A percentile compares a stretch with the other conserved stretches of the same genome.
Conservation (phyloP, 2,797 vertebrate species). For the Coregonus ussuriensis region DNA sequence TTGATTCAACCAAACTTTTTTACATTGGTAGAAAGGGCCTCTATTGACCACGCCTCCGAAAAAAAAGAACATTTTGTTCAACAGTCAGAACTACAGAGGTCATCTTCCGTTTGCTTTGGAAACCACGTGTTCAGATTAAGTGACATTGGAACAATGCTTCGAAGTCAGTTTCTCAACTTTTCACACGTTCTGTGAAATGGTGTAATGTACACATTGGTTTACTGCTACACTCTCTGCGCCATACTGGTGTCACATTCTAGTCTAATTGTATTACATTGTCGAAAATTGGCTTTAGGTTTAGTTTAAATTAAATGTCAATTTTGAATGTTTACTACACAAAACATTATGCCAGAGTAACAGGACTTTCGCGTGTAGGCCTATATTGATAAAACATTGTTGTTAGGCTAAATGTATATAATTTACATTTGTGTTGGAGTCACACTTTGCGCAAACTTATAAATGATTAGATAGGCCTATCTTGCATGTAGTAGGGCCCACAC, state of each 20-base stretch:
- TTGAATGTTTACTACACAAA: not conserved
- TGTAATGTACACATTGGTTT: constrained; percentile 9
- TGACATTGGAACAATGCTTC: constrained; percentile 56
- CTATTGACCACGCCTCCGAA: constrained; percentile 65
- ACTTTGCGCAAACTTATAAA: too few relatives aligned
- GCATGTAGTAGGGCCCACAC: too few relatives aligned
- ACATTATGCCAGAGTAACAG: not conserved
- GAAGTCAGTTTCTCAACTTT: constrained; percentile 55
- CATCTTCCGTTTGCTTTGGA: constrained; percentile 61
- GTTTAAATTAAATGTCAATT: not conserved
- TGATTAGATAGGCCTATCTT: too few relatives aligned
- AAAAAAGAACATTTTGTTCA: constrained; percentile 77
- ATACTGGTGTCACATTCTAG: not conserved
- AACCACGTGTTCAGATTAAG: constrained; percentile 66
- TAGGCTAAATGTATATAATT: not conserved
- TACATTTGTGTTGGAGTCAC: too few relatives aligned
- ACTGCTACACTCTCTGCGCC: not conserved
- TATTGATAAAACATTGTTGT: not conserved
- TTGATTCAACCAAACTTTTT: constrained; percentile 43
- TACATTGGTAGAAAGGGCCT: constrained; percentile 52
- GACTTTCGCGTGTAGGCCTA: not conserved
- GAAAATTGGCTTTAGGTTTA: not conserved
- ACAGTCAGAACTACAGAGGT: constrained; percentile 59
- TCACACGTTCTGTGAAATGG: constrained; percentile 39
- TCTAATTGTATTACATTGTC: not conserved